phyloP scores from a whole-genome alignment of 2,888 invertebrate species.

The Thera obeliscata region DNA sequence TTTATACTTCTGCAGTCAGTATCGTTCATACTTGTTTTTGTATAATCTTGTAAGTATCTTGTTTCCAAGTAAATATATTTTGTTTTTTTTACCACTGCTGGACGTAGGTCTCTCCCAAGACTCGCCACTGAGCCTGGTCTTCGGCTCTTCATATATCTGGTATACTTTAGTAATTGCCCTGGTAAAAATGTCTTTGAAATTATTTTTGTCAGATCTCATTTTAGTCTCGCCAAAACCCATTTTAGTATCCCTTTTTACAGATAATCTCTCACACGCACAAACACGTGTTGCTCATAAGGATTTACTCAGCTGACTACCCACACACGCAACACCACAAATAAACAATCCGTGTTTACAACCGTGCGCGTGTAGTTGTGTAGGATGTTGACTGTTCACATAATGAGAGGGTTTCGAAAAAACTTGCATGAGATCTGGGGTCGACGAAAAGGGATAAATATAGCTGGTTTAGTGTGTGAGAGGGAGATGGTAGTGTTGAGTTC shows the following conservation, averaged over 20 bases:
- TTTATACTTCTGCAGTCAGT: too few relatives aligned
- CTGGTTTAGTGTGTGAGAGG: conserved; percentile 43
- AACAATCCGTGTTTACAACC: conserved; percentile 57
- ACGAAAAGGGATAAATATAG: conserved; percentile 54
- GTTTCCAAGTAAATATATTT: too few relatives aligned
- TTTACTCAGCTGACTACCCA: conserved; percentile 75
- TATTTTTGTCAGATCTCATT: conserved; percentile 24
- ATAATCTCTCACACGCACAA: conserved; percentile 42
- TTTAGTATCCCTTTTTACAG: conserved; percentile 35
- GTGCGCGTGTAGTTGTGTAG: conserved; percentile 54
- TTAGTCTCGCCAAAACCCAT: conserved; percentile 30
- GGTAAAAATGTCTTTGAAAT: background rate
- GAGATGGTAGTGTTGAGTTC: conserved; percentile 59
- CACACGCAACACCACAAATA: conserved; percentile 61
- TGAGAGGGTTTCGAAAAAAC: conserved; percentile 77
- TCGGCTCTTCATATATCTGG: too few relatives aligned
- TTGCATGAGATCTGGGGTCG: conserved; percentile 68
- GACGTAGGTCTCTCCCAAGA: too few relatives aligned
- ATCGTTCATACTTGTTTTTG: too few relatives aligned
- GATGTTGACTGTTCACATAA: conserved; percentile 72
- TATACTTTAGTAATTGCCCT: background rate
- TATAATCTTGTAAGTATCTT: too few relatives aligned
- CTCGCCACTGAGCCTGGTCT: too few relatives aligned
- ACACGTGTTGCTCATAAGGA: conserved; percentile 58
- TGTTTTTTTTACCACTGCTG: too few relatives aligned